Conservation (phyloP, 1,140 invertebrate species). For the Sycophaga agraensis region DNA sequence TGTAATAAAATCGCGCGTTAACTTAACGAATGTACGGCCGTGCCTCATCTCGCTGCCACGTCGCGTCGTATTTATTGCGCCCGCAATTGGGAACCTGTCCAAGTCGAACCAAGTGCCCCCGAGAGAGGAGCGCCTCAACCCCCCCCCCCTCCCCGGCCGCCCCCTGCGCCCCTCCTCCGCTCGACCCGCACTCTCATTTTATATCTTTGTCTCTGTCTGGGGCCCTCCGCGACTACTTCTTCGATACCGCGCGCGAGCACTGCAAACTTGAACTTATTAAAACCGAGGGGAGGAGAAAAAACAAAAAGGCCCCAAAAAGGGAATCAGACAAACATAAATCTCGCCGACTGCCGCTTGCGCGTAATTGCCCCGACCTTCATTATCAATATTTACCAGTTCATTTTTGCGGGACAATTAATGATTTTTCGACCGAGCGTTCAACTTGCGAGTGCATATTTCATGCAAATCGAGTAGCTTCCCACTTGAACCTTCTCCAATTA, state of each 20-base stretch:
- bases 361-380: conserved; percentile 27
- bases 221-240: neutral
- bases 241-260: conserved; percentile 12
- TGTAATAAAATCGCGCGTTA: conserved; percentile 55
- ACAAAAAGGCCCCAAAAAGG: no score
- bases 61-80: conserved; percentile 49
- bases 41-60: conserved; percentile 41
- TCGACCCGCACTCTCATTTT: neutral
- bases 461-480: no score
- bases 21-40: conserved; percentile 49
- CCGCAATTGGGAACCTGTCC: conserved; percentile 54
- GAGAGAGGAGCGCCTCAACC: conserved; percentile 1
- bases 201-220: neutral
- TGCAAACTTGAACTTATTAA: conserved; percentile 26
- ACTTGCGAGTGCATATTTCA: neutral
- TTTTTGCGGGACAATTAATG: conserved; percentile 22
- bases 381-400: conserved; percentile 30
- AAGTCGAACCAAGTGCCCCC: conserved; percentile 46
- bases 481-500: no score
- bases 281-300: no score
- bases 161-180: neutral
- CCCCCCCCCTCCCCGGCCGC: neutral
- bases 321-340: conserved; percentile 25
- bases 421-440: conserved; percentile 1
- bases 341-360: neutral